Conservation (phyloP, 2,888 invertebrate genomes). For the Ryuthela nishihirai region DNA sequence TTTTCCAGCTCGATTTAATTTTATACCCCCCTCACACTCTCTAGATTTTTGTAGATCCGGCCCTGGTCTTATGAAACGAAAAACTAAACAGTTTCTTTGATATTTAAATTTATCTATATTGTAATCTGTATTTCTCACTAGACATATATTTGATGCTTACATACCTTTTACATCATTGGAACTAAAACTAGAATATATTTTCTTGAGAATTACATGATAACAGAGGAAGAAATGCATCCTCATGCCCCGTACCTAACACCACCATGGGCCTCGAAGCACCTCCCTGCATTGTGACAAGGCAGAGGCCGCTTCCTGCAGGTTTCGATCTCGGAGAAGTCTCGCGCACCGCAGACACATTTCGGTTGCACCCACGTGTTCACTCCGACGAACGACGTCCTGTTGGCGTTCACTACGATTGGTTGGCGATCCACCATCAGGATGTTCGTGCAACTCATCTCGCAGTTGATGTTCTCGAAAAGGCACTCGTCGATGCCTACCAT, state of each 20-base stretch:
- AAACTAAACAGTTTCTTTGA: no score
- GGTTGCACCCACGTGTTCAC: conserved; percentile 89
- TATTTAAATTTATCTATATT: no score
- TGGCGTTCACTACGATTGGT: conserved; percentile 78
- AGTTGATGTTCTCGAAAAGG: conserved; percentile 88
- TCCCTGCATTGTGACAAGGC: conserved; percentile 93
- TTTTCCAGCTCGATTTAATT: no score
- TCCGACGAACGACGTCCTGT: conserved; percentile 93
- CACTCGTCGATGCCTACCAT: conserved; percentile 98
- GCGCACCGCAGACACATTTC: conserved; percentile 88
- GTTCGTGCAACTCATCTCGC: conserved; percentile 95
- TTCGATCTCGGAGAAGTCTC: conserved; percentile 74
- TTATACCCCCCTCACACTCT: no score
- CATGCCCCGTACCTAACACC: conserved; percentile 60
- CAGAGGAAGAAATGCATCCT: no score
- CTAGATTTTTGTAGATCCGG: no score
- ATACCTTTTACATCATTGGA: no score
- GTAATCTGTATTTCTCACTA: no score
- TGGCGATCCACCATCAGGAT: conserved; percentile 65
- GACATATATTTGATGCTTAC: no score
- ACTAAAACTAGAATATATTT: no score
- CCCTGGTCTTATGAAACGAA: no score
- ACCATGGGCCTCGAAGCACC: conserved; percentile 86
- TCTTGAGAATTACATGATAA: no score
- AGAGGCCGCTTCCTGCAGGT: conserved; percentile 71